A percentile compares a stretch with the other conserved stretches of the same genome.
These are phyloP conservation scores for Malthinus flaveolus DNA, from an alignment of 2,888 invertebrate genomes.

Conservation along the genomic window DNA sequence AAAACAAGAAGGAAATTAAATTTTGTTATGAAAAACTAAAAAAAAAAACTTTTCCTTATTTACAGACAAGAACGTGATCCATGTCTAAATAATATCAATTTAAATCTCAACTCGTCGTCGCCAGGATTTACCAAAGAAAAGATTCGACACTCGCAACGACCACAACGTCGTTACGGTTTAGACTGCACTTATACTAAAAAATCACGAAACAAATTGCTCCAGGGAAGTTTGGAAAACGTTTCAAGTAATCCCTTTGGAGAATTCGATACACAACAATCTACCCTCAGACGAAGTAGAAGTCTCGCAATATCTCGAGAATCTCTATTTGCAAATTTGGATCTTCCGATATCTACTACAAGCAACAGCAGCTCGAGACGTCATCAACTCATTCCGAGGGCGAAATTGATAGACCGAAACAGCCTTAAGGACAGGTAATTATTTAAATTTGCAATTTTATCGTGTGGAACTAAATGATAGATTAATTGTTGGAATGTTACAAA, in stretches of 20 bases:
- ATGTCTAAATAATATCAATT: conserved; percentile 49
- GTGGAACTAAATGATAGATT: not conserved
- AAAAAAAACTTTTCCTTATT: conserved; percentile 13
- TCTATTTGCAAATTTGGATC: conserved; percentile 71
- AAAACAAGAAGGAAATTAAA: too few species aligned
- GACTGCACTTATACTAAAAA: conserved; percentile 27
- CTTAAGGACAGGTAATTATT: conserved; percentile 69
- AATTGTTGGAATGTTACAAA: not conserved
- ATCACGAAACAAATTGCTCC: conserved; percentile 23
- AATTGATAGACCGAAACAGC: conserved; percentile 74
- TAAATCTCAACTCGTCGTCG: conserved; percentile 34
- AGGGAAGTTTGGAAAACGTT: conserved; percentile 51
- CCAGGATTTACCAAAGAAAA: conserved; percentile 34
- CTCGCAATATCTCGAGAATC: conserved; percentile 79
- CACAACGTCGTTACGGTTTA: conserved; percentile 6
- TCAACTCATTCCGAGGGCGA: conserved; percentile 79
- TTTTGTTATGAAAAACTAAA: too few species aligned
- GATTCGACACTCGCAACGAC: conserved; percentile 4
- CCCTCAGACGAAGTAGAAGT: conserved; percentile 69
- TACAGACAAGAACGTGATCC: conserved; percentile 48
- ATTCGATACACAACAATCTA: conserved; percentile 36
- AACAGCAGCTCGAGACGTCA: conserved; percentile 66
- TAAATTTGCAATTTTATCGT: not conserved
- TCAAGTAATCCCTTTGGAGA: conserved; percentile 46
- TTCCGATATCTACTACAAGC: conserved; percentile 56